phyloP scores from a whole-genome alignment of 2,113 vertebrate genomes.

The Cathartes aura region DNA sequence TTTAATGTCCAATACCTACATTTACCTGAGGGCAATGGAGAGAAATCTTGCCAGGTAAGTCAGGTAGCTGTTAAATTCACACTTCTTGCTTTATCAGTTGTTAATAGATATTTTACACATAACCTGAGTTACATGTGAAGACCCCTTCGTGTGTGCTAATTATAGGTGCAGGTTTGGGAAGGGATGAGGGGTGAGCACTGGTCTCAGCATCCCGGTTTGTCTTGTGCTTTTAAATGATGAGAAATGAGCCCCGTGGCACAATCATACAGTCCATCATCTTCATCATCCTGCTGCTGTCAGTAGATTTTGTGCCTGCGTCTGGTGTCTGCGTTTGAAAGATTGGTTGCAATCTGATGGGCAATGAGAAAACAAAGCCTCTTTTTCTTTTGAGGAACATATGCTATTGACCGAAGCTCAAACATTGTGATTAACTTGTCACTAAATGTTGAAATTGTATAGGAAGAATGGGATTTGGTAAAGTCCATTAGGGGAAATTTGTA shows the following conservation, averaged over 20 bases:
- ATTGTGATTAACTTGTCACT: not conserved
- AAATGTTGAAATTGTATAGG: not conserved
- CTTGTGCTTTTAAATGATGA: not conserved
- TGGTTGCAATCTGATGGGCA: not conserved
- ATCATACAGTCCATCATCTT: not conserved
- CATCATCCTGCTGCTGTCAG: not conserved
- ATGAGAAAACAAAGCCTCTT: not conserved
- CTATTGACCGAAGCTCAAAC: not conserved
- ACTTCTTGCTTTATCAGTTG: not conserved
- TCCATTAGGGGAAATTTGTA: not conserved
- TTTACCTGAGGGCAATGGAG: not conserved
- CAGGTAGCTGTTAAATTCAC: not conserved
- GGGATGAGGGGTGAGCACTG: not conserved
- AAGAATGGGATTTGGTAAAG: not conserved
- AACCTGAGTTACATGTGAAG: not conserved
- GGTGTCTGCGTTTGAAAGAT: not conserved
- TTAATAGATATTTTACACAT: not conserved
- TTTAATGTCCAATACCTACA: not conserved
- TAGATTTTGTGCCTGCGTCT: not conserved
- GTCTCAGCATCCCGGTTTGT: not conserved
- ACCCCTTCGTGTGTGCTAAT: rapidly evolving
- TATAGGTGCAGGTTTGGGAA: not conserved
- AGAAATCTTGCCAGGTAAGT: not conserved
- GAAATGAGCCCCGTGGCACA: not conserved
- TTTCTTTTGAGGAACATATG: not conserved